Evolutionary conservation across 2,797 vertebrate species (phyloP), one percentile per base, ranked within the genome.

Genomic region (Zalophus californianus): DNA sequence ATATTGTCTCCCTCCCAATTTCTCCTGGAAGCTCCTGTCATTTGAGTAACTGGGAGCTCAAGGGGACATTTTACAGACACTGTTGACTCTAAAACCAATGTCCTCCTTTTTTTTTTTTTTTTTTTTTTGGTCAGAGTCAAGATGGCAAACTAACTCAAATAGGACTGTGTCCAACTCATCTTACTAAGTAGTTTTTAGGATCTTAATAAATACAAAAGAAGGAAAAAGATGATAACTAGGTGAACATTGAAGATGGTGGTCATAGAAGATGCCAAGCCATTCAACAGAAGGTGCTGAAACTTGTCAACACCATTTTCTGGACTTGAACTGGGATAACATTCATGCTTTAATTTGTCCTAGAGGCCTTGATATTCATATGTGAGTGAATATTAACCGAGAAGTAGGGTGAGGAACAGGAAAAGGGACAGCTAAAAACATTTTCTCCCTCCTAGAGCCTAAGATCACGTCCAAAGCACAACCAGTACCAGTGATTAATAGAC

Each of bases 381-480:
- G 60, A 93, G 85, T 90, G 79, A 93, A 12, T 75, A 20, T 66
- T 56, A 44, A 58, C 60, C 60, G 84, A 96, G 64, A 90, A 96
- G 60, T 32, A 25, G 41, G 38, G 56, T 50, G n/a, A 94, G 89
- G 70, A 58, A 77, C 75, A 85, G 77, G 58, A 80, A 93, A 93
- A 95, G 60, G 77, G 52, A 89, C 50, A 94, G 66, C n/a, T 6
- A 83, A 93, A 91, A 92, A 85, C 62, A 88, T 90, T 79, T 89
- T 41, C 20, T 52, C 50, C 27, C 62, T 85, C 21, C 29, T 2
- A 29, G 38, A 92, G 85, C 68, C 66, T 64, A 82, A 97, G 90
- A 75, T 93, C 72, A 79, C 44, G 70, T 70, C 96, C 97, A 95
- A 93, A 92, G 97, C 87, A 97, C 97, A 97, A 72, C 66, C 14